A percentile compares a stretch with the other conserved stretches of the same genome.
phyloP scores from a whole-genome alignment of 1,140 invertebrate species.

The Drosophila miranda region DNA sequence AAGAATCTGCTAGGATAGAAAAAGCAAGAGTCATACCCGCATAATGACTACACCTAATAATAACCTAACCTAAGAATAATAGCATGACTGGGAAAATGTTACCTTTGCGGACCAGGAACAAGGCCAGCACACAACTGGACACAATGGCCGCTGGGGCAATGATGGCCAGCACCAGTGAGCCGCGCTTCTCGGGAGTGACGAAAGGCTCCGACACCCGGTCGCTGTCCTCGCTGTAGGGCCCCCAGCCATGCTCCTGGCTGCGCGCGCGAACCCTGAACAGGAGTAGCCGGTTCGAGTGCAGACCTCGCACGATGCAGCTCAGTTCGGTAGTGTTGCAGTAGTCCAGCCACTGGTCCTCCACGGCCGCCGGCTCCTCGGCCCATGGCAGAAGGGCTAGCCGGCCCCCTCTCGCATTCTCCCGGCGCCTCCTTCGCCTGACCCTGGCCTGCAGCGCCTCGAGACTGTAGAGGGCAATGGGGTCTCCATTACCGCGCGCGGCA shows the following conservation, averaged over 20 bases:
- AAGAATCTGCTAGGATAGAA: no score
- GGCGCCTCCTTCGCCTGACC: conserved; percentile 12
- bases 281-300: conserved; percentile 86
- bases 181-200: conserved; percentile 71
- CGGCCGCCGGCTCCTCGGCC: conserved; percentile 64
- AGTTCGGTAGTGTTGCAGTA: conserved; percentile 92
- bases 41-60: no score
- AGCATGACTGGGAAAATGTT: neutral
- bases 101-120: conserved; percentile 83
- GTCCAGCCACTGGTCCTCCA: conserved; percentile 86
- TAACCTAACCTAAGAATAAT: no score
- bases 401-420: neutral
- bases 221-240: conserved; percentile 85
- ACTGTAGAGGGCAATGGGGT: conserved; percentile 84
- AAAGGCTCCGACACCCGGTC: conserved; percentile 83
- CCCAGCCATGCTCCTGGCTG: conserved; percentile 91
- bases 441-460: conserved; percentile 84
- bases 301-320: conserved; percentile 89
- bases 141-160: conserved; percentile 83
- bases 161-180: conserved; percentile 84
- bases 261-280: conserved; percentile 90
- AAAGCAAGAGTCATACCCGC: no score
- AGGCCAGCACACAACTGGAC: conserved; percentile 81
- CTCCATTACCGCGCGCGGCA: conserved; percentile 87
- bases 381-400: conserved; percentile 39